Evolutionary conservation across 2,113 vertebrate genomes (phyloP), one percentile per base, ranked within the genome.

Genomic region (Ochotona curzoniae): DNA sequence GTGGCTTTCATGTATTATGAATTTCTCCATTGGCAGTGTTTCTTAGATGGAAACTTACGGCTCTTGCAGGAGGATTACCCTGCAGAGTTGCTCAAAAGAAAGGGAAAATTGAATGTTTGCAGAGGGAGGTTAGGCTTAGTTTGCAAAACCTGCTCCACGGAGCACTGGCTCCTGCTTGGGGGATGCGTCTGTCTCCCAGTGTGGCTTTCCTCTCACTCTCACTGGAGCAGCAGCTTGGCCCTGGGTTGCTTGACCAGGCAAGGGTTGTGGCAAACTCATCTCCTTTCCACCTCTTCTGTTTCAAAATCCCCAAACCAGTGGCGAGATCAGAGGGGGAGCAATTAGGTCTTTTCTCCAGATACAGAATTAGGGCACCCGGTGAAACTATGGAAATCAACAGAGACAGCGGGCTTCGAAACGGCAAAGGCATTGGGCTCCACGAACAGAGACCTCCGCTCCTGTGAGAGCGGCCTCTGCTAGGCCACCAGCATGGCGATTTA

Each of bases 21-120:
- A 87, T 97, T 95, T 95, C 69, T 93, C 51, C 54, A 71, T 70
- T 84, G 90, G 85, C 69, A 79, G 7, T 87, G 81, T 87, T 94
- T 80, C n/a, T 94, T 79, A 93, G 96, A 70, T 92, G 76, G 92
- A 95, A 96, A 89, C 57, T 93, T 83, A 75, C 7, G 57, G 69
- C 61, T 79, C 26, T 81, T 38, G 32, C n/a, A 82, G 67, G 38
- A 89, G 0, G 28, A 51, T 73, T 82, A 57, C 74, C 66, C 74
- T 85, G 78, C 11, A 90, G 87, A 96, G 35, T 70, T 80, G 74
- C 47, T 82, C n/a, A 12, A 32, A 74, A 89, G 25, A 66, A 60
- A 80, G 64, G 71, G 54, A 84, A 79, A 83, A 66, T 32, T 3
- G 23, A 70, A 44, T 80, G 64, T 66, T 79, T 92, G 82, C 20